phyloP scores from a whole-genome alignment of 1,140 invertebrate species.

The Melanaphis sacchari region DNA sequence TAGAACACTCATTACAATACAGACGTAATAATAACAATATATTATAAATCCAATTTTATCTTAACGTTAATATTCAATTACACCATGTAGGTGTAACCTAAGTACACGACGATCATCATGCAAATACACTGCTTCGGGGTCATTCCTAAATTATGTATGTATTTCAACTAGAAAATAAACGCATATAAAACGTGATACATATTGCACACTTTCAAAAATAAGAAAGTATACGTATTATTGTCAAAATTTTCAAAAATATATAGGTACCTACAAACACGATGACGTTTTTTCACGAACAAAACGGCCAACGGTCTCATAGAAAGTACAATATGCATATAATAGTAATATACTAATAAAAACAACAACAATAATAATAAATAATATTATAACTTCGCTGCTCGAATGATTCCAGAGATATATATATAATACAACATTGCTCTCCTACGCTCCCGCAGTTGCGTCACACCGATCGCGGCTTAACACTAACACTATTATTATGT shows the following conservation, averaged over 20 bases:
- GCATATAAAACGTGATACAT: conserved; percentile 30
- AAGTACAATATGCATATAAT: not conserved
- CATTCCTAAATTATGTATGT: not conserved
- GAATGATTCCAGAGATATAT: not conserved
- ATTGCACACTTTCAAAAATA: conserved; percentile 21
- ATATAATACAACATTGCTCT: not conserved
- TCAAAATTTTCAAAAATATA: not conserved
- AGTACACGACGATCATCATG: not conserved
- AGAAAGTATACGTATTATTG: not conserved
- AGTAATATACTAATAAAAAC: not conserved
- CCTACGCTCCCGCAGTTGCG: not conserved
- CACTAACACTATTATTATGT: not conserved
- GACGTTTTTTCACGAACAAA: not conserved
- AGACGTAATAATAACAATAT: not conserved
- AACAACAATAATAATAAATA: not conserved
- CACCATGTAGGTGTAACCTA: not conserved
- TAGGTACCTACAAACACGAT: not conserved
- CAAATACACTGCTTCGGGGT: not conserved
- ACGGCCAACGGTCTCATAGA: conserved; percentile 11
- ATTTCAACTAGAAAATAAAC: not conserved
- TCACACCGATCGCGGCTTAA: not conserved
- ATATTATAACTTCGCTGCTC: conserved; percentile 10
- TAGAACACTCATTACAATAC: not conserved
- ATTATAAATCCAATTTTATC: conserved; percentile 2
- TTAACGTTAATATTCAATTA: not conserved